Evolutionary conservation across 2,113 vertebrate species (phyloP).

Genomic region (Lontra canadensis): DNA sequence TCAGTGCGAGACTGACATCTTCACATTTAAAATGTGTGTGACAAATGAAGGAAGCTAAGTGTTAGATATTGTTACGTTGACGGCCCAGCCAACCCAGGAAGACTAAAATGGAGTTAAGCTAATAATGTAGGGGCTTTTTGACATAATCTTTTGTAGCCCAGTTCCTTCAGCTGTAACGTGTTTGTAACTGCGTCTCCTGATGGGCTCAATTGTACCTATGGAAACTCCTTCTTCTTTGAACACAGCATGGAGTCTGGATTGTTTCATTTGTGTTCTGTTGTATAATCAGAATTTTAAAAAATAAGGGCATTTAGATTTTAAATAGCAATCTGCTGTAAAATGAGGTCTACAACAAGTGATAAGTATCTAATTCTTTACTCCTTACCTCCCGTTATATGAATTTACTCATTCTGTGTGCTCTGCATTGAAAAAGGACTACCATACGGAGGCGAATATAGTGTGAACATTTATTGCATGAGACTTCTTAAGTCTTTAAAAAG

Average conservation of each 20-base stretch:
- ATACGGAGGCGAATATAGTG: not conserved
- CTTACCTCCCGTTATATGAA: not conserved
- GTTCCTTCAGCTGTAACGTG: not conserved
- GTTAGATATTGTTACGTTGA: slow-evolving; percentile 31
- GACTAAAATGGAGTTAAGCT: slow-evolving; percentile 31
- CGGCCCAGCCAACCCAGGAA: slow-evolving; percentile 18
- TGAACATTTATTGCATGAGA: not conserved
- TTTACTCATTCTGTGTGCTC: not conserved
- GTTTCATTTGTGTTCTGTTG: slow-evolving; percentile 59
- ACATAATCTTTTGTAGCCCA: slow-evolving; percentile 27
- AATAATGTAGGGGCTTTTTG: slow-evolving; percentile 6
- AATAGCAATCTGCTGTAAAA: not conserved
- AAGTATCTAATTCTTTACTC: not conserved
- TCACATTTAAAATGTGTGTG: slow-evolving; percentile 51
- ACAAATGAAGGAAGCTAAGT: slow-evolving; percentile 29
- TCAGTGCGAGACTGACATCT: slow-evolving; percentile 24
- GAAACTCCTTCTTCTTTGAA: slow-evolving; percentile 60
- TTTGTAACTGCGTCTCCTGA: slow-evolving; percentile 41
- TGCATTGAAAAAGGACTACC: not conserved
- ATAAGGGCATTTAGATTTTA: slow-evolving; percentile 62
- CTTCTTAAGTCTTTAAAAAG: slow-evolving; percentile 48
- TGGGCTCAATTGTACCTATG: slow-evolving; percentile 52
- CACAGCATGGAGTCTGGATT: slow-evolving; percentile 46
- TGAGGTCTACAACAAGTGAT: slow-evolving; percentile 2
- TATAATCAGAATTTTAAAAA: slow-evolving; percentile 34